Base-by-base conservation (phyloP, 2,888 invertebrate genomes). In the Agrypnus murinus region DNA sequence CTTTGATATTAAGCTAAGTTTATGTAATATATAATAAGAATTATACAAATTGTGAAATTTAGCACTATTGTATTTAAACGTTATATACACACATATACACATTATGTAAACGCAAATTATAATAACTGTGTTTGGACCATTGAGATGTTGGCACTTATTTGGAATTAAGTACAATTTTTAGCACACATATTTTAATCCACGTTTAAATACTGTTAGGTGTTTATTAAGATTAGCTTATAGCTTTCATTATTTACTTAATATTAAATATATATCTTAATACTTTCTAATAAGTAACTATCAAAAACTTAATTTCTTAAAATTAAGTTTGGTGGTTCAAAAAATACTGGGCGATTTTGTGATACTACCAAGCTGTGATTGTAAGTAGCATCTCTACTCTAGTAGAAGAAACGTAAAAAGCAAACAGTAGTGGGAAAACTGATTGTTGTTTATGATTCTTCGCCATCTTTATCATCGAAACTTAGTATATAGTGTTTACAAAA, bases 271-370 rank as follows among this genome's bases (percentile, higher is more conserved):
- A 62, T 32, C 66, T 65, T 45, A 68, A 69, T 62, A 66, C 69
- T 74, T 74, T 62, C 43, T 43, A 63, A 48, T 25, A 25, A 62
- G n/a, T 57, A 48, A 60, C 50, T 57, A 66, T 59, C 59, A 38
- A 45, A 55, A 64, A 67, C 53, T 57, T 63, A 63, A 63, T 75
- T 64, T 68, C 58, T 62, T 73, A 77, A 81, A 25, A 81, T 81
- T 82, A 81, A 78, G 81, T 84, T 85, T 84, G 84, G 84, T 85
- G 84, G 85, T 84, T 84, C 82, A 84, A 82, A 83, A 85, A 84
- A 84, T 84, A 84, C 84, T 84, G 84, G 84, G 84, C 84, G 84
- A 83, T 84, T 84, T 85, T 84, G 84, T 85, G 85, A 85, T 84
- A 84, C 85, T 84, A 84, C 84, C 85, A 85, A 81, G 80, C 84